These are phyloP conservation scores for Tenebrio molitor DNA, from an alignment of 1,140 invertebrate species.

Conservation along the genomic window DNA sequence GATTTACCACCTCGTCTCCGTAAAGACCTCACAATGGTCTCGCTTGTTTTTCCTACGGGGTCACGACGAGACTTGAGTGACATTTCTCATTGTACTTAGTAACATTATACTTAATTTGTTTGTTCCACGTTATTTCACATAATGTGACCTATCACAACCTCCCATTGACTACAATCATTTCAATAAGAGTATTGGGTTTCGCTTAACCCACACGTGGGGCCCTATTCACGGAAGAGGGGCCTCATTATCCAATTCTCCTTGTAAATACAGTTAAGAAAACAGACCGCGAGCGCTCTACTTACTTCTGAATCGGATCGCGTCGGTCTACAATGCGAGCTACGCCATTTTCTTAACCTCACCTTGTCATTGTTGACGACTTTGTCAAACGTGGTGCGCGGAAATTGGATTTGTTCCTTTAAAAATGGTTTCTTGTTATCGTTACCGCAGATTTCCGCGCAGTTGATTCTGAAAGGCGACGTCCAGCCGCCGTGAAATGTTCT, in stretches of 20 bases:
- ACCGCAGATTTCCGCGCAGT: constrained; percentile 55
- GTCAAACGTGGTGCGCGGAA: constrained; percentile 1
- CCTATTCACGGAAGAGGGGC: neutral
- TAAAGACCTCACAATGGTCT: too few relatives aligned
- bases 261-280: constrained; percentile 42
- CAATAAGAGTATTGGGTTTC: constrained; percentile 46
- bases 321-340: neutral
- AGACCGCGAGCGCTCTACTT: constrained; percentile 34
- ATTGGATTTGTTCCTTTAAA: constrained; percentile 30
- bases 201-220: constrained; percentile 40
- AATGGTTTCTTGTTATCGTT: constrained; percentile 53
- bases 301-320: neutral
- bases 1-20: too few relatives aligned
- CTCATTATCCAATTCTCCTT: constrained; percentile 42
- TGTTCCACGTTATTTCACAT: constrained; percentile 47
- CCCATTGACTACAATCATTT: constrained; percentile 47
- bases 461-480: constrained; percentile 55
- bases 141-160: constrained; percentile 47
- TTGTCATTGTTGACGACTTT: too few relatives aligned
- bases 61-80: constrained; percentile 19
- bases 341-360: too few relatives aligned
- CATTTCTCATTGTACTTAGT: constrained; percentile 22
- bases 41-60: too few relatives aligned
- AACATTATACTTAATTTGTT: constrained; percentile 47
- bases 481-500: constrained; percentile 60